Base-by-base conservation (phyloP, 2,113 vertebrate genomes). In the Marcusenius ussheri region DNA sequence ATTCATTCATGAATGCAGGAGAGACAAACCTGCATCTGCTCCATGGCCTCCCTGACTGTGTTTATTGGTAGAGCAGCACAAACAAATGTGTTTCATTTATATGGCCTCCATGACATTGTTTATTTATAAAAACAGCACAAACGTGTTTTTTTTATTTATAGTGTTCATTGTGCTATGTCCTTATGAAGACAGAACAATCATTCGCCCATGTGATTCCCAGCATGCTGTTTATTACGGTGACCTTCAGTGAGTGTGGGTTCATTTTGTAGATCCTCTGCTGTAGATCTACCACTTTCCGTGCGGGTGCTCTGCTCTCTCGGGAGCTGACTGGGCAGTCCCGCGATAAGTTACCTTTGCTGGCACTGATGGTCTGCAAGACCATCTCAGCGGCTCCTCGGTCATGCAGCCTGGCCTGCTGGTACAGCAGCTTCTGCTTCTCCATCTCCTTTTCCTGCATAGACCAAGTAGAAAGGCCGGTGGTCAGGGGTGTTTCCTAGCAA, bases 371-470 rank as follows among this genome's bases (percentile, higher is more conserved):
- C 91, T 99, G 98, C 1, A 99, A 95, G 11, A 99, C 98, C 98
- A 99, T 99, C 92, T 99, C 98, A 0, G 98, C 98, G 62, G 98
- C 98, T 3, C 97, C 98, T 0, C 98, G 96, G 90, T 99, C 98
- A 1, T 99, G 98, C 0, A 99, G 95, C 88, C 98, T 95, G 89
- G 98, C 98, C 96, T 99, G 98, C 89, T 99, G 98, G 93, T 99
- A 99, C 0, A 99, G 94, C 90, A 99, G 96, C 92, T 99, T 99
- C 93, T 99, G 98, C 92, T 99, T 99, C 94, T 99, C 98, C 98
- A 99, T 99, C 94, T 99, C 98, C 70, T 99, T 99, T 93, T 99
- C 98, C 98, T 99, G 91, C 27, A 49, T 27, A 7, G 95, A 31
- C 15, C 5, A 45, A 53, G 56, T 3, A 58, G 31, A 62, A 53